Conservation (phyloP, 2,797 vertebrate species). For the Odontamblyopus rebecca region DNA sequence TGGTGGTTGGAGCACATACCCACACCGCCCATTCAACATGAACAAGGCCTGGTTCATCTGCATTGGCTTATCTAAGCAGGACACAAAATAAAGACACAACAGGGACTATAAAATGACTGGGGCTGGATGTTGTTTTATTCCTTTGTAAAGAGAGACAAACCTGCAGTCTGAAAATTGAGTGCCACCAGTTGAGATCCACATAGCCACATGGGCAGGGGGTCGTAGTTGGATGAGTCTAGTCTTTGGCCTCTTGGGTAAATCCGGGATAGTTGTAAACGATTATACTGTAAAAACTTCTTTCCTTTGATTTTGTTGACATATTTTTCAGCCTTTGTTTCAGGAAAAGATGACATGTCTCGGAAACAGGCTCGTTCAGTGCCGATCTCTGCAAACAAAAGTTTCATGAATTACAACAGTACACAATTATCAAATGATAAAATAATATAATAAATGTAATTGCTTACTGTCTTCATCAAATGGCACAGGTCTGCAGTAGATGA, state of each 20-base stretch:
- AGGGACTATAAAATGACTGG: background rate
- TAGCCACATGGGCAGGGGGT: conserved; percentile 98
- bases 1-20: conserved; percentile 90
- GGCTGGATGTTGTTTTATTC: background rate
- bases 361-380: conserved; percentile 96
- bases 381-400: conserved; percentile 80
- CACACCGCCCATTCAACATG: conserved; percentile 89
- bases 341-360: conserved; percentile 98
- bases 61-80: conserved; percentile 93
- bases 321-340: conserved; percentile 97
- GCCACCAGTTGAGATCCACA: conserved; percentile 97
- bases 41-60: conserved; percentile 99
- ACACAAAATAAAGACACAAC: background rate
- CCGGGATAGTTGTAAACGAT: conserved; percentile 94
- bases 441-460: conserved; percentile 33
- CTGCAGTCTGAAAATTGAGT: conserved; percentile 98
- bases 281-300: conserved; percentile 98
- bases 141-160: conserved; percentile 59
- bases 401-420: background rate
- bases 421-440: background rate
- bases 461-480: conserved; percentile 99
- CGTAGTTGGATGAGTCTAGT: conserved; percentile 97
- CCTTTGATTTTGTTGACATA: conserved; percentile 96
- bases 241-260: conserved; percentile 98
- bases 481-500: conserved; percentile 96